Percentiles rank a stretch among this genome's conserved stretches.
These are phyloP conservation scores for Leptopterna dolabrata DNA, from an alignment of 2,888 invertebrate species.

Conservation along the genomic window DNA sequence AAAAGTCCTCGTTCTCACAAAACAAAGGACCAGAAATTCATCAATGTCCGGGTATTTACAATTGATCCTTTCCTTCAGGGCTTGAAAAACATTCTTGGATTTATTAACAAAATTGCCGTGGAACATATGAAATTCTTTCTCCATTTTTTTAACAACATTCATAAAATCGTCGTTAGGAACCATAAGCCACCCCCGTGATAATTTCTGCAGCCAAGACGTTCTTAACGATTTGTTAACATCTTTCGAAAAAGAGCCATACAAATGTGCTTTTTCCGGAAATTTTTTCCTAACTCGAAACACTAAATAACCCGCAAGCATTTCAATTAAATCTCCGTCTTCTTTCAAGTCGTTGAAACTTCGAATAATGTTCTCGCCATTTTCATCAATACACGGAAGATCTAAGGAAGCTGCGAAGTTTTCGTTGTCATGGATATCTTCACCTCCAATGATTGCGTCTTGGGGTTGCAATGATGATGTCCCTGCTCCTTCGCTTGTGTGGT, in stretches of 20 bases:
- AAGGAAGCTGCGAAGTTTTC: background rate
- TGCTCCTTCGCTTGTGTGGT: background rate
- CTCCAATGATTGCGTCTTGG: background rate
- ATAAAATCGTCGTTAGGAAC: background rate
- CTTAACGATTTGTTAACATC: too few relatives aligned
- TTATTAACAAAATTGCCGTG: background rate
- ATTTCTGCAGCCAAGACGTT: background rate
- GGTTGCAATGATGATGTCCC: background rate
- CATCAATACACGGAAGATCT: background rate
- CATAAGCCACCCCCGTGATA: background rate
- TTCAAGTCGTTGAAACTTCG: too few relatives aligned
- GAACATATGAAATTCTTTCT: background rate
- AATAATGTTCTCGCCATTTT: background rate
- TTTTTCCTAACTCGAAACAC: background rate
- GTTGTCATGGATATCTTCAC: background rate
- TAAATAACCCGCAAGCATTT: background rate
- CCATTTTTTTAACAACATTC: background rate
- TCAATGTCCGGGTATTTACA: background rate
- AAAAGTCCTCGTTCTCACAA: too few relatives aligned
- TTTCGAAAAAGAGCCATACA: background rate
- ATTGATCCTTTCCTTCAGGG: background rate
- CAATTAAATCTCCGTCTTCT: too few relatives aligned
- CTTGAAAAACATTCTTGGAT: background rate
- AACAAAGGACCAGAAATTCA: background rate
- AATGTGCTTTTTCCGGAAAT: background rate